phyloP scores from a whole-genome alignment of 2,113 vertebrate genomes.

The Arizona elegans region DNA sequence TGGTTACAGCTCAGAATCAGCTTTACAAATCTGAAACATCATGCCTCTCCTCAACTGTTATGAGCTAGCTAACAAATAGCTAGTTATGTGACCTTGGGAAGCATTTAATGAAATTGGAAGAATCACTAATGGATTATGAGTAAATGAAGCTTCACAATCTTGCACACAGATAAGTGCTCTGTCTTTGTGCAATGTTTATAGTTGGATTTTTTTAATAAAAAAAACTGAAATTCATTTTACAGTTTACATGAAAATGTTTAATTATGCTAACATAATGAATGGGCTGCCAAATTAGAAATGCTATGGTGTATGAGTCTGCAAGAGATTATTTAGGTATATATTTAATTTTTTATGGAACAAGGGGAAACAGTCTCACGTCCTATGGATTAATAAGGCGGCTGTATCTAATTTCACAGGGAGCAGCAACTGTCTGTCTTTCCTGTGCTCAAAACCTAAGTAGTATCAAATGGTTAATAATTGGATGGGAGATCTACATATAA shows the following conservation, averaged over 20 bases:
- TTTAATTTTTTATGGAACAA: not conserved
- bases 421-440: not conserved
- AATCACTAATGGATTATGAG: not conserved
- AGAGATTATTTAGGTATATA: not conserved
- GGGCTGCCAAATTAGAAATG: not conserved
- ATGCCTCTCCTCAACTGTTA: not conserved
- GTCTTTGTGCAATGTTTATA: not conserved
- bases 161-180: not conserved
- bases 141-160: not conserved
- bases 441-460: not conserved
- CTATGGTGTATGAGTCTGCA: not conserved
- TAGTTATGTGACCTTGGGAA: not conserved
- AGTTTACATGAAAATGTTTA: not conserved
- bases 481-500: not conserved
- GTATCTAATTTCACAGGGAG: not conserved
- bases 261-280: not conserved
- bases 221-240: not conserved
- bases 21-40: not conserved
- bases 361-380: not conserved
- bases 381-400: not conserved
- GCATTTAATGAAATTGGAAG: not conserved
- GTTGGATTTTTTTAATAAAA: not conserved
- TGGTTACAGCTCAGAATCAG: not conserved
- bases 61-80: not conserved
- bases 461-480: not conserved